Evolutionary conservation across 2,113 vertebrate genomes (phyloP), one percentile per base, ranked within the genome.

Genomic region (Steatornis caripensis): DNA sequence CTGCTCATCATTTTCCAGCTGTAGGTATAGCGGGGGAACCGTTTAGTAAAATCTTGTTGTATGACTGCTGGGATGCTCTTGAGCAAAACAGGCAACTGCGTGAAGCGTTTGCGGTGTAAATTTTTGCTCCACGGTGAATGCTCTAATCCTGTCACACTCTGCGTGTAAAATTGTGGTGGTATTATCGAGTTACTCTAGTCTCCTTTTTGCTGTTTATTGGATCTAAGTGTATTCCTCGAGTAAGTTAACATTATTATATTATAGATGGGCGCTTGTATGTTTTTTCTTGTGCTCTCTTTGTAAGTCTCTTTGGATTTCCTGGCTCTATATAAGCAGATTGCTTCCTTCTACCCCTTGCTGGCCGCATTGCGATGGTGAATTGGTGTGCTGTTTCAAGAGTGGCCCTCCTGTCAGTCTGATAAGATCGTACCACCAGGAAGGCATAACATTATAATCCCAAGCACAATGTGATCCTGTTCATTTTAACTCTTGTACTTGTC

Each of bases 401-500:
- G n/a, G 77, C 94, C 87, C 43, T 96, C 85, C 65, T 83, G 89
- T 96, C 92, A 77, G 45, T 57, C 87, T 68, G 90, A 88, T 92
- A 95, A 96, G 55, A 93, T 94, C 85, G 0, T 39, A 77, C 78
- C 93, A 93, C 68, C 85, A 84, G 26, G 61, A 93, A 96, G 79
- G 82, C 93, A 65, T 89, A 94, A 74, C 92, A 74, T 97, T 94
- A 86, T 84, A 97, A 86, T 95, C 92, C 54, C 81, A 66, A 93
- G 87, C 61, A 82, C 84, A 95, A 92, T 64, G 90, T 39, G 82
- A 93, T 94, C 65, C 82, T 94, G 83, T 88, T 93, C 91, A 65
- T 95, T 97, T 94, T 91, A 95, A 66, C 81, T 85, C 78, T 92
- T 93, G 88, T 90, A 71, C 93, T 95, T 98, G 87, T 96, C 96